These are phyloP conservation scores for Melanocharis versteri DNA, from an alignment of 2,113 vertebrate genomes.

Conservation along the genomic window DNA sequence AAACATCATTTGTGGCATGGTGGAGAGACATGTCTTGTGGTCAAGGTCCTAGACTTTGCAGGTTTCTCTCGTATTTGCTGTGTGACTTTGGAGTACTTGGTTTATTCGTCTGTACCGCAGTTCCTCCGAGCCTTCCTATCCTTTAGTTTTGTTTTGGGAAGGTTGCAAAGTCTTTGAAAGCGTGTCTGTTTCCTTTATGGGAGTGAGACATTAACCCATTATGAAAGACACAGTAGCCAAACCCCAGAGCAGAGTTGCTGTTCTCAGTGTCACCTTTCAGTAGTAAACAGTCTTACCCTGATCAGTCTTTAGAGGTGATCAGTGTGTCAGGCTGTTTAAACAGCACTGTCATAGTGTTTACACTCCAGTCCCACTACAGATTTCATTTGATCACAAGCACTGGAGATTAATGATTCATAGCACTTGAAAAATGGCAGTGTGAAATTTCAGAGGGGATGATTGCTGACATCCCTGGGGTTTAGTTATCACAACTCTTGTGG, in stretches of 20 bases:
- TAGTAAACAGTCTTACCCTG: not conserved
- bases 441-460: not conserved
- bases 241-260: not conserved
- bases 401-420: constrained; percentile 1
- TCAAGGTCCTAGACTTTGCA: not conserved
- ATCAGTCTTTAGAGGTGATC: not conserved
- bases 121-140: not conserved
- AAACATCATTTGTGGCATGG: not conserved
- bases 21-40: not conserved
- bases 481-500: not conserved
- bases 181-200: not conserved
- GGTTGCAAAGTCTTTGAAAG: not conserved
- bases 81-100: not conserved
- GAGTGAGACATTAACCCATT: not conserved
- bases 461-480: not conserved
- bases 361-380: not conserved
- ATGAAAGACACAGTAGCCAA: not conserved
- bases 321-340: not conserved
- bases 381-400: not conserved
- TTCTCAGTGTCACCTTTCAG: not conserved
- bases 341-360: not conserved
- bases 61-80: not conserved
- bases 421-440: not conserved
- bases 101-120: not conserved
- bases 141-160: not conserved